Evolutionary conservation across 1,140 invertebrate genomes (phyloP).

Genomic region (Tribolium castaneum): DNA sequence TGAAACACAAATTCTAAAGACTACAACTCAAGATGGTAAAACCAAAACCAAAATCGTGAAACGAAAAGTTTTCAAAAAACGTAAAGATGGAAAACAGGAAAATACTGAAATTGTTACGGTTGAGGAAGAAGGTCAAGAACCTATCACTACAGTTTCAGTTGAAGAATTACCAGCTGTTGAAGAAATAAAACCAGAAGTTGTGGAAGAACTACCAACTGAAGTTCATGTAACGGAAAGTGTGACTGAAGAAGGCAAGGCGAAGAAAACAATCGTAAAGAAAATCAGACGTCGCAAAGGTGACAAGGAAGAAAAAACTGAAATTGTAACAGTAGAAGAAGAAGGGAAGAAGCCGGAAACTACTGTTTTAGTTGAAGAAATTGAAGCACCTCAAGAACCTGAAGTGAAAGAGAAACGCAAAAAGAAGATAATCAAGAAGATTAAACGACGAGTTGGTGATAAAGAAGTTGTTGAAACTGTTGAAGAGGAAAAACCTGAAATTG

Average conservation of each 20-base stretch:
- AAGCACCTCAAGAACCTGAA: slow-evolving; percentile 61
- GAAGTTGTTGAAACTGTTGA: slow-evolving; percentile 54
- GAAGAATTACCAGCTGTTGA: slow-evolving; percentile 51
- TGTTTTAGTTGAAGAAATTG: slow-evolving; percentile 55
- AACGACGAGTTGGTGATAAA: slow-evolving; percentile 47
- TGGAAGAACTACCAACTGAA: slow-evolving; percentile 62
- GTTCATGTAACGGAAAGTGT: slow-evolving; percentile 60
- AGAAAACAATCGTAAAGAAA: slow-evolving; percentile 59
- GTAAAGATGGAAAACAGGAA: slow-evolving; percentile 58
- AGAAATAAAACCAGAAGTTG: slow-evolving; percentile 53
- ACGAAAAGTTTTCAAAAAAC: slow-evolving; percentile 53
- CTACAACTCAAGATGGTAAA: slow-evolving; percentile 34
- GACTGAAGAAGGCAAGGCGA: slow-evolving; percentile 55
- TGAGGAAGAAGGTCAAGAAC: slow-evolving; percentile 58
- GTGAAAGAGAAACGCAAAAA: slow-evolving; percentile 49
- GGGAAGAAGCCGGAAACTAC: slow-evolving; percentile 58
- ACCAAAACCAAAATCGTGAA: slow-evolving; percentile 6
- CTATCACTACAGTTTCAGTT: slow-evolving; percentile 60
- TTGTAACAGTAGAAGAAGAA: slow-evolving; percentile 65
- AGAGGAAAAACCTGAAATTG: slow-evolving; percentile 45
- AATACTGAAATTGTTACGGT: slow-evolving; percentile 61
- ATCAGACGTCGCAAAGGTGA: slow-evolving; percentile 64
- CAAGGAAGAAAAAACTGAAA: slow-evolving; percentile 64
- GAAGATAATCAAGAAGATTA: slow-evolving; percentile 47
- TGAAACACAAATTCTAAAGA: slow-evolving; percentile 46